These are phyloP conservation scores for Drosophila athabasca DNA, from an alignment of 1,140 invertebrate species.

Conservation along the genomic window DNA sequence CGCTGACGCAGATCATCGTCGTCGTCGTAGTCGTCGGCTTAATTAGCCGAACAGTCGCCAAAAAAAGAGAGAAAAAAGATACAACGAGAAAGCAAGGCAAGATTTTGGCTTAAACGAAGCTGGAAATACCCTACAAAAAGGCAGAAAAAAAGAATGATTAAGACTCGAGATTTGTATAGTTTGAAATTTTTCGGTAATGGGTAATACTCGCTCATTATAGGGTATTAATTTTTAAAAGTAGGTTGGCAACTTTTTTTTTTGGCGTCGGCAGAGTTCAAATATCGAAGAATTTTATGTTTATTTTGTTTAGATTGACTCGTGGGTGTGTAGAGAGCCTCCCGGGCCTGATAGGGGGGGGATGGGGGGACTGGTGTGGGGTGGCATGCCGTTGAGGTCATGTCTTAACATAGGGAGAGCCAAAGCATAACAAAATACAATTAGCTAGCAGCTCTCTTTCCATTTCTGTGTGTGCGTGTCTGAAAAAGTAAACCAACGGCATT, in stretches of 20 bases:
- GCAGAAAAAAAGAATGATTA: no score
- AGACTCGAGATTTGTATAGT: no score
- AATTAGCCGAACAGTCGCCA: slow-evolving; percentile 46
- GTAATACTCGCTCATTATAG: no score
- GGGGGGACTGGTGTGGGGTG: background rate
- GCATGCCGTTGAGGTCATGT: slow-evolving; percentile 46
- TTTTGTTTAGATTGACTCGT: slow-evolving; percentile 52
- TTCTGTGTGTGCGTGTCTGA: slow-evolving; percentile 22
- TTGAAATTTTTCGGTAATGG: no score
- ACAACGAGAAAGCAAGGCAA: slow-evolving; percentile 2
- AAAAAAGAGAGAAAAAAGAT: slow-evolving; percentile 19
- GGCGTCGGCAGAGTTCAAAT: slow-evolving; percentile 42
- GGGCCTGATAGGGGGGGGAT: no score
- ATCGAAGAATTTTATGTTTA: slow-evolving; percentile 37
- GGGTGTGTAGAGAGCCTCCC: slow-evolving; percentile 23
- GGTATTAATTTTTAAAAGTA: slow-evolving; percentile 18
- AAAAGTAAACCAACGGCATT: slow-evolving; percentile 69
- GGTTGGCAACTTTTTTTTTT: slow-evolving; percentile 38
- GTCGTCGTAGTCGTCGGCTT: slow-evolving; percentile 23
- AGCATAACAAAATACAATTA: background rate
- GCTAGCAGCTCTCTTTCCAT: slow-evolving; percentile 6
- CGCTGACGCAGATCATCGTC: slow-evolving; percentile 43
- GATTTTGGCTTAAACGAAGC: no score
- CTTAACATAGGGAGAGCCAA: slow-evolving; percentile 37
- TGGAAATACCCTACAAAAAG: no score